Percentiles rank a stretch among this genome's conserved stretches.
These are phyloP conservation scores for Lissonota sp. DNA, from an alignment of 2,888 invertebrate genomes.

Conservation along the genomic window DNA sequence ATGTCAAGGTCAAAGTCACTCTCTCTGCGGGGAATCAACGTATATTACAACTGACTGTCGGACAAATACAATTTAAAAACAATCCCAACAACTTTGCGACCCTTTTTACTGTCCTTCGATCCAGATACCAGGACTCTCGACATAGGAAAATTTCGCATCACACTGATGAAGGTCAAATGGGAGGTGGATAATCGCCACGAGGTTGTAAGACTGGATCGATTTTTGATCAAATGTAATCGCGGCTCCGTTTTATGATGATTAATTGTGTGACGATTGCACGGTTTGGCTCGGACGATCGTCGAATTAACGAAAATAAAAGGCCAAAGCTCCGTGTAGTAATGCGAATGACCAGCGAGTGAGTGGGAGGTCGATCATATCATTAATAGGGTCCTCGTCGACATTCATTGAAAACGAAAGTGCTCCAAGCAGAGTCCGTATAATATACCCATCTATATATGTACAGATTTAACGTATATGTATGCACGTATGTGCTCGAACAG, in stretches of 20 bases:
- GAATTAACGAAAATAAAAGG: constrained; percentile 70
- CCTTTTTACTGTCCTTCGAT: background rate
- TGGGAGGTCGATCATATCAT: constrained; percentile 14
- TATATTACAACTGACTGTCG: constrained; percentile 83
- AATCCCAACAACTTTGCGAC: background rate
- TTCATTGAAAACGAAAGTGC: constrained; percentile 60
- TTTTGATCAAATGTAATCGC: constrained; percentile 7
- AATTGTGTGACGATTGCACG: constrained; percentile 35
- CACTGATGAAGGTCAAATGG: background rate
- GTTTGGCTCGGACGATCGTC: constrained; percentile 45
- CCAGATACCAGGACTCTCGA: background rate
- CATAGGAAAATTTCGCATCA: background rate
- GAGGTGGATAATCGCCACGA: background rate
- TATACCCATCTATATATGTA: constrained; percentile 11
- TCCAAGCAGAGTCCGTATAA: constrained; percentile 32
- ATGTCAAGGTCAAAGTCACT: constrained; percentile 81
- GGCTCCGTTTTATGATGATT: constrained; percentile 35
- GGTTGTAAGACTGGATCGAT: too few relatives aligned
- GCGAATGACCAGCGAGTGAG: constrained; percentile 10
- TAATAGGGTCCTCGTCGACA: constrained; percentile 15
- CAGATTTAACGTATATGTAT: constrained; percentile 14
- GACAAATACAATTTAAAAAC: constrained; percentile 65
- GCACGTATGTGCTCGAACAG: constrained; percentile 67
- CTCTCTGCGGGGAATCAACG: constrained; percentile 78
- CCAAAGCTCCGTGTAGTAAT: constrained; percentile 45